Evolutionary conservation across 2,888 invertebrate species (phyloP), one percentile per base, ranked within the genome.

Genomic region (Protonemura montana): DNA sequence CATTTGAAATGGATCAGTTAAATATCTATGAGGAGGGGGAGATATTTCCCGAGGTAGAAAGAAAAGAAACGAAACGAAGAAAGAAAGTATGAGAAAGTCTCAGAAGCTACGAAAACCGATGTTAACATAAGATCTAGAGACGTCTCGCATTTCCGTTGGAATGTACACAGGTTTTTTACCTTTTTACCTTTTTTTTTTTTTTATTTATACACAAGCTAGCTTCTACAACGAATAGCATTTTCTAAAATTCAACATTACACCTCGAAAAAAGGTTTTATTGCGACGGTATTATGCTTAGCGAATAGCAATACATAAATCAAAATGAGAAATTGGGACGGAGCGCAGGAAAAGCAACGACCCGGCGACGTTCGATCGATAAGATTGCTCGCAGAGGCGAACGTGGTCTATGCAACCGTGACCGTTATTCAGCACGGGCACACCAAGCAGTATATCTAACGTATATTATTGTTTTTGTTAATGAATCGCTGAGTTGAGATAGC

Each of bases 391-490:
- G 59, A n/a, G 13, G 59, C 59, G 59, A 21, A 59, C 1, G 59
- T 10, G 21, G 35, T 35, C 35, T 35, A 35, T 10, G 59, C 59
- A 59, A 59, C 6, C 59, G 21, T 59, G 21, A 59, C 59, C 59
- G 21, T 21, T 21, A 59, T 2, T 21, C 59, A 59, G 16, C 59
- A 59, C 2, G 1, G 59, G 59, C 10, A 35, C 35, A 10, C 35
- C 35, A 35, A 3, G 35, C 3, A 35, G 16, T 10, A 21, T 3
- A 21, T 10, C 59, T 21, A 21, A 10, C 21, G 59, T 3, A 59
- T 81, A 13, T 81, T 81, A 81, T 81, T 81, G 81, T 81, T 81
- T 81, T 81, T 30, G 28, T 81, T 81, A 29, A n/a, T n/a, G 29
- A 30, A 21, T 59, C 30, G 81, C 30, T 16, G 81, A 81, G 81